phyloP scores from a whole-genome alignment of 2,113 vertebrate genomes.

The Aramus guarauna region DNA sequence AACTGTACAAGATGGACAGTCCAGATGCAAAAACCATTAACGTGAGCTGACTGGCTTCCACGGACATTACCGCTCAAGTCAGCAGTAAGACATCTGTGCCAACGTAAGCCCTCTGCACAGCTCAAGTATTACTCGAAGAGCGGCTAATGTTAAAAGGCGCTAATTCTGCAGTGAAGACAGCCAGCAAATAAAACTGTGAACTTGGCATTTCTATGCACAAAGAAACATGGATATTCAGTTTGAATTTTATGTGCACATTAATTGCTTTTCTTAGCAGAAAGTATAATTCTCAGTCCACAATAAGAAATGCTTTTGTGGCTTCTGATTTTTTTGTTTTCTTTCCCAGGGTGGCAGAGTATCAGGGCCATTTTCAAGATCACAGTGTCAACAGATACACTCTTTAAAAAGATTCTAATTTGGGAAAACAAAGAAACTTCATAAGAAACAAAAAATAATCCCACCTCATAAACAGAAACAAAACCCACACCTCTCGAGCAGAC shows the following conservation, averaged over 20 bases:
- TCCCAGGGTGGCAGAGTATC: neutral
- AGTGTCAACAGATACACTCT: neutral
- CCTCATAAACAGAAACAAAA: neutral
- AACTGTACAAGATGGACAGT: neutral
- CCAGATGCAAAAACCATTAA: neutral
- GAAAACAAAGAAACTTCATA: neutral
- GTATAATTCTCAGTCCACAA: neutral
- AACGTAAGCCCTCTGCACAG: neutral
- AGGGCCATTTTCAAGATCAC: neutral
- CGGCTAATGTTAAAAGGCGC: neutral
- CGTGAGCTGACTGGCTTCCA: neutral
- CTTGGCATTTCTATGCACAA: neutral
- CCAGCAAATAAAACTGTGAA: slow-evolving; percentile 33
- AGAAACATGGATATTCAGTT: neutral
- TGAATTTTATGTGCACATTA: neutral
- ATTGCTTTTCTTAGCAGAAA: neutral
- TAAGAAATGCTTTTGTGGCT: neutral
- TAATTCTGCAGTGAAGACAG: neutral
- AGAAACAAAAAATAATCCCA: slow-evolving; percentile 5
- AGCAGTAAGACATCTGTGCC: neutral
- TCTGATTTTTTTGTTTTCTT: neutral
- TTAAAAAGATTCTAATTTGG: neutral
- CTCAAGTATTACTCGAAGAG: neutral
- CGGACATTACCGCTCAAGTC: neutral
- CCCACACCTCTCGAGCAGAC: neutral